Base-by-base conservation (phyloP, 2,113 vertebrate genomes). In the Corapipo altera region DNA sequence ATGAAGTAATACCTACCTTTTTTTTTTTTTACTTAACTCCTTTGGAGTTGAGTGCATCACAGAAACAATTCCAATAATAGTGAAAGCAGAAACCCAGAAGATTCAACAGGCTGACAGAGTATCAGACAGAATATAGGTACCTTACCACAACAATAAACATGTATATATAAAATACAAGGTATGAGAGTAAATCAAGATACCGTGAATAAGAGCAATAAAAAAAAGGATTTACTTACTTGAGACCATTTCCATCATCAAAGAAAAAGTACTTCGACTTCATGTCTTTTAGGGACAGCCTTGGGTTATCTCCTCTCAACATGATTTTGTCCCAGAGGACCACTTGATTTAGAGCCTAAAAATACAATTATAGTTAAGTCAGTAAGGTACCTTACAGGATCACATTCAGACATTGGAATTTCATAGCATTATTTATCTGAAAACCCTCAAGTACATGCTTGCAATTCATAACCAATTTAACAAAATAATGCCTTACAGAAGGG, bases 261-360 rank as follows among this genome's bases (percentile, higher is more conserved):
- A 99, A 99, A 97, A 99, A 99, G 93, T 99, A 99, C 78, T 99
- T 99, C 52, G 99, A 99, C 95, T 99, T 99, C 98, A 99, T 99
- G 69, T 99, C 99, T 98, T 98, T 98, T 94, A 99, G 96, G 74
- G 97, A 98, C 84, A 99, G 98, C 92, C 98, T 99, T 84, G 99
- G 98, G 78, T 98, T 99, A 77, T 99, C 99, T 43, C 99, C 99
- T 96, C 99, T 98, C 87, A 99, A 97, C 88, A 99, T 98, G 33
- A 99, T 99, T 96, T 99, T 99, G 92, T 99, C 99, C 99, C 99
- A 99, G 21, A 99, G 98, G 49, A 99, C 99, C 86, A 99, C 99
- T 95, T 99, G 99, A 97, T 99, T 99, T 72, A 99, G 97, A 95
- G 98, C 98, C 99, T 99, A 95, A 37, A 96, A 93, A 83, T 37